These are phyloP conservation scores for Zaprionus bogoriensis DNA, from an alignment of 2,888 invertebrate genomes.

Conservation along the genomic window DNA sequence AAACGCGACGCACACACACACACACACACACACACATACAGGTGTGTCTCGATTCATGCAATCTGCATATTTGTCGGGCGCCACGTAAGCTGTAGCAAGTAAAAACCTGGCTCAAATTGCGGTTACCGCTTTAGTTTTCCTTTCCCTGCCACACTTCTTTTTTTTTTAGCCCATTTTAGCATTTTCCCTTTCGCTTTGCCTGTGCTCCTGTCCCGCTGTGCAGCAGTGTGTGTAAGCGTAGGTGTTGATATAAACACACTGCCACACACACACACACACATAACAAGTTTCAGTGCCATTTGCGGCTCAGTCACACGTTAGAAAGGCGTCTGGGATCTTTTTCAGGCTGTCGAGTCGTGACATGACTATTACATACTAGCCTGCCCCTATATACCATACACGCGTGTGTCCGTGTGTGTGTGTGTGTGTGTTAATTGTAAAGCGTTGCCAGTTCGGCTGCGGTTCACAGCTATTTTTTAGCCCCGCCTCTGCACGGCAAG, in stretches of 20 bases:
- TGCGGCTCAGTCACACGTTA: constrained; percentile 36
- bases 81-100: constrained; percentile 59
- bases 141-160: constrained; percentile 18
- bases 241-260: constrained; percentile 68
- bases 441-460: constrained; percentile 24
- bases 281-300: constrained; percentile 28
- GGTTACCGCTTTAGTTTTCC: constrained; percentile 55
- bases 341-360: constrained; percentile 29
- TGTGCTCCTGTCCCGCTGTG: background rate
- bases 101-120: constrained; percentile 75
- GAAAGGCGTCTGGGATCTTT: constrained; percentile 42
- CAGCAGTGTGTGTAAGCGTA: constrained; percentile 41
- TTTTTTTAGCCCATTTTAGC: background rate
- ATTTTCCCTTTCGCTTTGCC: constrained; percentile 11
- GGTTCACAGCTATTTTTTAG: background rate
- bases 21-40: background rate
- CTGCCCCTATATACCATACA: too few relatives aligned
- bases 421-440: constrained; percentile 71
- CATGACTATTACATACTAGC: constrained; percentile 47
- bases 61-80: constrained; percentile 76
- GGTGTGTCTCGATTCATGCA: constrained; percentile 38
- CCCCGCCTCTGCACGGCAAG: constrained; percentile 29
- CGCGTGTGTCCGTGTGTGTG: background rate
- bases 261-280: constrained; percentile 25
- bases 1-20: constrained; percentile 44